These are phyloP conservation scores for Aphaenogaster rudis DNA, from an alignment of 1,140 invertebrate genomes.

Conservation along the genomic window DNA sequence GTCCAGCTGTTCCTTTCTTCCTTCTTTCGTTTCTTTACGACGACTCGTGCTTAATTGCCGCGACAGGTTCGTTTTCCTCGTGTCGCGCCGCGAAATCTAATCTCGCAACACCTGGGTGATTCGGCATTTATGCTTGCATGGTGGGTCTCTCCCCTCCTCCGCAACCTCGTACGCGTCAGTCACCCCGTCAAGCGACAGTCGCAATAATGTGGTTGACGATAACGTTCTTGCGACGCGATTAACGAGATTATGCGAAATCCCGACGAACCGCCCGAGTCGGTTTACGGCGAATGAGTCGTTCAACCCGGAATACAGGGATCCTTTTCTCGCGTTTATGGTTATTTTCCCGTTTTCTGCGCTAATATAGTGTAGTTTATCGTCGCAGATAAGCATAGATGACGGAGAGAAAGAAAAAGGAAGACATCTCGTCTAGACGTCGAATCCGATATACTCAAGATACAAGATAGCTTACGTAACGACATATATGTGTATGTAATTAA, in stretches of 20 bases:
- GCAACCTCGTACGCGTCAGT: neutral
- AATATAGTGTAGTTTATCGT: neutral
- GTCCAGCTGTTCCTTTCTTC: neutral
- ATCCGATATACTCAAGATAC: neutral
- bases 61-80: neutral
- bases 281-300: neutral
- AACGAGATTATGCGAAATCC: constrained; percentile 1
- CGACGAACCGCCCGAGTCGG: neutral
- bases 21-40: neutral
- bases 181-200: neutral
- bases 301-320: neutral
- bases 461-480: constrained; percentile 1
- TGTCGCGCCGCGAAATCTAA: neutral
- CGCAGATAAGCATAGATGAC: too few relatives aligned
- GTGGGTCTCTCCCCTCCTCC: neutral
- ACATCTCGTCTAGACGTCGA: neutral
- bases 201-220: neutral
- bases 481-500: neutral
- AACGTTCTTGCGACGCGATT: neutral
- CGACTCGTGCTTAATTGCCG: constrained; percentile 14
- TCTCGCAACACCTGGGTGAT: constrained; percentile 15
- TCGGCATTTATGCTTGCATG: neutral
- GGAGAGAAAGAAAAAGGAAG: neutral
- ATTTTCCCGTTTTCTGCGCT: neutral
- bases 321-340: neutral